A percentile compares a stretch with the other conserved stretches of the same genome.
phyloP scores from a whole-genome alignment of 2,888 invertebrate genomes.

The Pemphredon lugubris region DNA sequence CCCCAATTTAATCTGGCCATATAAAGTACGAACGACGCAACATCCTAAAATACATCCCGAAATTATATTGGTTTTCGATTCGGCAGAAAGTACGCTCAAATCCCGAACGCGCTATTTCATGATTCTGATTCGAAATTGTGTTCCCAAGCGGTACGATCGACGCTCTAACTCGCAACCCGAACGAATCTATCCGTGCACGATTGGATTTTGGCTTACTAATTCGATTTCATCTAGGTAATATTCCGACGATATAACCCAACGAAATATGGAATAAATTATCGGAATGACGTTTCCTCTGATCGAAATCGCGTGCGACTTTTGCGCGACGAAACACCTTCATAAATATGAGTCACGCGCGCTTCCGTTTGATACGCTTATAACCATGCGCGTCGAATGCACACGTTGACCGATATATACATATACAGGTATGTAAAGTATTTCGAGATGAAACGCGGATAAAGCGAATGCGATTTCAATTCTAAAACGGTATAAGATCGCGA shows the following conservation, averaged over 20 bases:
- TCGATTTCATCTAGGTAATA: neutral
- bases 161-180: neutral
- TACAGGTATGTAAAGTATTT: too few species aligned
- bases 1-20: too few species aligned
- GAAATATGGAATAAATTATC: neutral
- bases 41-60: too few species aligned
- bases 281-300: too few species aligned
- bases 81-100: constrained; percentile 10
- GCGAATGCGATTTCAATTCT: too few species aligned
- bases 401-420: too few species aligned
- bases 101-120: constrained; percentile 11
- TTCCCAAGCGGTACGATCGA: neutral
- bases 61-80: too few species aligned
- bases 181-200: neutral
- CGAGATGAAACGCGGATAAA: too few species aligned
- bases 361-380: too few species aligned
- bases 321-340: neutral
- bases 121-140: neutral
- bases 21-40: too few species aligned
- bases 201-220: neutral
- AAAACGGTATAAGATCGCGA: too few species aligned
- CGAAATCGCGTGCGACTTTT: neutral
- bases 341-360: neutral
- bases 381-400: too few species aligned
- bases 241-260: neutral